Conservation (phyloP, 2,888 invertebrate species). For the Chymomyza procnemis region DNA sequence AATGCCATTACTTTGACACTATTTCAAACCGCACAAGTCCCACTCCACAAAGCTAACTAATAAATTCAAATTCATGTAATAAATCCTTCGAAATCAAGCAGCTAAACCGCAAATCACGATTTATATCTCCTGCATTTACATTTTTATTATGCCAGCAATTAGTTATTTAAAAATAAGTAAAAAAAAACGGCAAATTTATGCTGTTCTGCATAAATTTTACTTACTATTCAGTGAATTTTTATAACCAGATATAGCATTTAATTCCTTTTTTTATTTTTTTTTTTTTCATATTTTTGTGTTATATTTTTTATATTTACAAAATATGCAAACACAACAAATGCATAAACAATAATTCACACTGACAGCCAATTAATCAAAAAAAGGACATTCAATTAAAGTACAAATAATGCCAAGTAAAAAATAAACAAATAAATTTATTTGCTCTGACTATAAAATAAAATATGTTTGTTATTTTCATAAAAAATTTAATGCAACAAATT, state of each 20-base stretch:
- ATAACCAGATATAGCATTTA: not conserved
- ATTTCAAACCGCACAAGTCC: no score
- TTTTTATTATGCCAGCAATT: constrained; percentile 41
- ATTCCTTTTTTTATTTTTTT: constrained; percentile 18
- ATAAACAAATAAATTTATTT: constrained; percentile 20
- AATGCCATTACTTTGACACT: no score
- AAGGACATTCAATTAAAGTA: constrained; percentile 70
- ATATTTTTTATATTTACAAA: constrained; percentile 67
- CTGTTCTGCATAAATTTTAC: constrained; percentile 52
- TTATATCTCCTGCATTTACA: not conserved
- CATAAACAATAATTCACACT: constrained; percentile 57
- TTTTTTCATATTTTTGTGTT: constrained; percentile 37
- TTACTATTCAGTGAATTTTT: constrained; percentile 29
- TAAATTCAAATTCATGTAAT: not conserved
- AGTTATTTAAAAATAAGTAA: constrained; percentile 31
- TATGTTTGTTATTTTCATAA: constrained; percentile 30
- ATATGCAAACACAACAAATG: constrained; percentile 40
- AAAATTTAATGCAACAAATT: constrained; percentile 52
- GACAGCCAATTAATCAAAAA: constrained; percentile 72
- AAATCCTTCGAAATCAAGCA: not conserved
- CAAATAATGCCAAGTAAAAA: constrained; percentile 46
- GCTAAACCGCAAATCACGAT: not conserved
- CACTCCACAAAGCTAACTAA: no score
- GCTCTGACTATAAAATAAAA: constrained; percentile 27
- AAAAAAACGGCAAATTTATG: constrained; percentile 37